Conservation (phyloP, 2,797 vertebrate genomes). For the Anomalospiza imberbis region DNA sequence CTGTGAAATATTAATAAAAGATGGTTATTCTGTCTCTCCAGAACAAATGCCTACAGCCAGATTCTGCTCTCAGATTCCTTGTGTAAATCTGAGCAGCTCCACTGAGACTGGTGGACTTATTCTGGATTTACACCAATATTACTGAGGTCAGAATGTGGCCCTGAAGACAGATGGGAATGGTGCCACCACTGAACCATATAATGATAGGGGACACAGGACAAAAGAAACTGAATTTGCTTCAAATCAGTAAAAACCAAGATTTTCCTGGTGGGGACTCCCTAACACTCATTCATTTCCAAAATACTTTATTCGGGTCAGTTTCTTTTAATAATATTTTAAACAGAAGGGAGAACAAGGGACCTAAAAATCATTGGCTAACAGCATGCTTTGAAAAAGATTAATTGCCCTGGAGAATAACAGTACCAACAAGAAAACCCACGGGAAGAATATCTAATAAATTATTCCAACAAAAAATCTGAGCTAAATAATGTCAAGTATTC, state of each 20-base stretch:
- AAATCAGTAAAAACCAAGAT: neutral
- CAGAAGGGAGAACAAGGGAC: neutral
- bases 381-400: neutral
- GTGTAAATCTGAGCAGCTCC: slow-evolving; percentile 54
- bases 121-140: slow-evolving; percentile 50
- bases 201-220: neutral
- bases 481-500: neutral
- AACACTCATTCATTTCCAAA: neutral
- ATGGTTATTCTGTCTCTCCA: slow-evolving; percentile 58
- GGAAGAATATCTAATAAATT: neutral
- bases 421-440: neutral
- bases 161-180: neutral
- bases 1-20: slow-evolving; percentile 69
- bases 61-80: slow-evolving; percentile 45
- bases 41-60: slow-evolving; percentile 44
- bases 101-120: slow-evolving; percentile 48
- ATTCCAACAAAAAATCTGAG: neutral
- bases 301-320: neutral
- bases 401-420: neutral
- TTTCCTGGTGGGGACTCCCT: neutral
- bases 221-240: neutral
- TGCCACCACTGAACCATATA: slow-evolving; percentile 16
- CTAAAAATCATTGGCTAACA: neutral
- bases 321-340: neutral
- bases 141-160: slow-evolving; percentile 32